phyloP scores from a whole-genome alignment of 1,140 invertebrate genomes.

The Drosophila sechellia region DNA sequence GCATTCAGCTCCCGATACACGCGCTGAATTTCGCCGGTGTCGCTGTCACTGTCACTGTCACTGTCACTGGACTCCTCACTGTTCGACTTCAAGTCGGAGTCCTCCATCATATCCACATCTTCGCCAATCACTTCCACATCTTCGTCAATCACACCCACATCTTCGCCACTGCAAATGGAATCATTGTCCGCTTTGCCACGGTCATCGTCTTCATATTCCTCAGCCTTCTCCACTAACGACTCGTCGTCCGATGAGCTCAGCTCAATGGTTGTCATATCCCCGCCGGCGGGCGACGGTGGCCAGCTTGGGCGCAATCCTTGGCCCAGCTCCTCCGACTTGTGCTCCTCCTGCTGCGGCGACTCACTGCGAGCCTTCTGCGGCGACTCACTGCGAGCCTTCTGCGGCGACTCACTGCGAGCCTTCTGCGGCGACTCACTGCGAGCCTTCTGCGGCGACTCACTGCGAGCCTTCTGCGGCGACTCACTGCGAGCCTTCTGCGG shows the following conservation, averaged over 20 bases:
- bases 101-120: neutral
- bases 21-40: neutral
- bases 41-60: neutral
- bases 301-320: neutral
- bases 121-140: neutral
- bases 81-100: too few relatives aligned
- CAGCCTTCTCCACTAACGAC: neutral
- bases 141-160: neutral
- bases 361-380: neutral
- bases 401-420: neutral
- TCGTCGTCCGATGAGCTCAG: slow-evolving; percentile 10
- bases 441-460: neutral
- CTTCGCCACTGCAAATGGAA: neutral
- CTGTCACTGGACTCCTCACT: neutral
- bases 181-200: neutral
- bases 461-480: neutral
- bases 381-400: neutral
- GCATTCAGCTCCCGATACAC: neutral
- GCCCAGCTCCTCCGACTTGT: neutral
- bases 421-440: neutral
- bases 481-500: neutral
- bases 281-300: neutral
- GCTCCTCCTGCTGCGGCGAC: neutral
- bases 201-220: neutral
- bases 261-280: slow-evolving; percentile 7